Conservation (phyloP, 2,113 vertebrate species). For the Lontra canadensis region DNA sequence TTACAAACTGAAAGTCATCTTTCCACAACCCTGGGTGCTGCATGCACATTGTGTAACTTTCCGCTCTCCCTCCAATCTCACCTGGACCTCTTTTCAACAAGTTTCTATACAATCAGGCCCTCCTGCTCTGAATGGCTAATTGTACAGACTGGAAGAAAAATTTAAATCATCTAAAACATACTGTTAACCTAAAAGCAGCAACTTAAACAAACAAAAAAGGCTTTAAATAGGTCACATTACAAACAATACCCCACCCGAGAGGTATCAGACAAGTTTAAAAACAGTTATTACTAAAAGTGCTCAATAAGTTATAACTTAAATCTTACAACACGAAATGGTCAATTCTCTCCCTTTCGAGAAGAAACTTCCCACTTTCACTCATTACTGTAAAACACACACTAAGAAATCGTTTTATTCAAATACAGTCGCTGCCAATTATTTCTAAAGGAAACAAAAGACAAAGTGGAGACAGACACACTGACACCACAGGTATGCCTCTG, state of each 20-base stretch:
- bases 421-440: slow-evolving; percentile 75
- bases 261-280: slow-evolving; percentile 85
- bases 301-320: slow-evolving; percentile 89
- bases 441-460: slow-evolving; percentile 65
- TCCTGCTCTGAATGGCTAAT: slow-evolving; percentile 84
- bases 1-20: slow-evolving; percentile 87
- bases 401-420: slow-evolving; percentile 76
- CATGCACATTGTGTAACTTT: slow-evolving; percentile 73
- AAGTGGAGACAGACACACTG: slow-evolving; percentile 40
- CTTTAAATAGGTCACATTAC: slow-evolving; percentile 91
- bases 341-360: slow-evolving; percentile 75
- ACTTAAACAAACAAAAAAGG: slow-evolving; percentile 77
- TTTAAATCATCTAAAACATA: slow-evolving; percentile 80
- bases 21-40: slow-evolving; percentile 87
- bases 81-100: slow-evolving; percentile 75
- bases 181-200: slow-evolving; percentile 85
- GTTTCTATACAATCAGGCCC: slow-evolving; percentile 65
- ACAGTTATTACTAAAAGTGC: slow-evolving; percentile 93
- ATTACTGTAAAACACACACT: slow-evolving; percentile 72
- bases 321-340: slow-evolving; percentile 81
- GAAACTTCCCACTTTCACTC: slow-evolving; percentile 78
- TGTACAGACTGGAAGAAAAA: slow-evolving; percentile 83
- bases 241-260: slow-evolving; percentile 85
- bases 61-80: slow-evolving; percentile 50
- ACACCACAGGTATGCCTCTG: slow-evolving; percentile 74